Evolutionary conservation across 2,113 vertebrate species (phyloP), one percentile per base, ranked within the genome.

Genomic region (Sarotherodon lohbergeri): DNA sequence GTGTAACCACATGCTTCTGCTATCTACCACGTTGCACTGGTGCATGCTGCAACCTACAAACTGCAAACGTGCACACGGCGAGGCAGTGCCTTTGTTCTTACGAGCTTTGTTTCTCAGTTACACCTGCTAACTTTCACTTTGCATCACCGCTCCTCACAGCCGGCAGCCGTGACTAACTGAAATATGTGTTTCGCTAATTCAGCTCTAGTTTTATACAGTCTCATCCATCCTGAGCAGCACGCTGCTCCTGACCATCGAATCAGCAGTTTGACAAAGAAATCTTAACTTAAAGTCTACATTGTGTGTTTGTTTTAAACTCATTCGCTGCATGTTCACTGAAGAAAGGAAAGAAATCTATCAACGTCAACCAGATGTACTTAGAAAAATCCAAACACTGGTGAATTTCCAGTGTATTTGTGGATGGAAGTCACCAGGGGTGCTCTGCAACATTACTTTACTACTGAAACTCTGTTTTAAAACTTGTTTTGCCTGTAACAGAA

Each of bases 1-100:
- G 90, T 91, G 89, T 95, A 91, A 96, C 94, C 94, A 86, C 93
- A 90, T 59, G 81, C 66, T 61, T 78, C 55, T 81, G 82, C 84
- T 89, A 85, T 88, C 76, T 89, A 88, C 90, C 56, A 86, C 52
- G 71, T 82, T 81, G 87, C 88, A 88, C 79, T 17, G 14, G 11
- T 59, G 39, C 76, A 86, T 9, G 48, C 84, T 86, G 73, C 27
- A 7, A 46, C 59, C 68, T 80, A 63, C 56, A 85, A 89, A 82
- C 54, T 82, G 71, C 22, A 1, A 56, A 22, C 7, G 61, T 80
- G 71, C 78, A 39, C 50, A 57, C 54, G n/a, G 59, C 41, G 1
- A 80, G 52, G 83, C 39, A 57, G 52, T 9, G 57, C 82, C 61
- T 78, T 80, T 83, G 6, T 88, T 86, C 43, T 82, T 24, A 22